Evolutionary conservation across 2,113 vertebrate species (phyloP).

Genomic region (Sitta europaea): DNA sequence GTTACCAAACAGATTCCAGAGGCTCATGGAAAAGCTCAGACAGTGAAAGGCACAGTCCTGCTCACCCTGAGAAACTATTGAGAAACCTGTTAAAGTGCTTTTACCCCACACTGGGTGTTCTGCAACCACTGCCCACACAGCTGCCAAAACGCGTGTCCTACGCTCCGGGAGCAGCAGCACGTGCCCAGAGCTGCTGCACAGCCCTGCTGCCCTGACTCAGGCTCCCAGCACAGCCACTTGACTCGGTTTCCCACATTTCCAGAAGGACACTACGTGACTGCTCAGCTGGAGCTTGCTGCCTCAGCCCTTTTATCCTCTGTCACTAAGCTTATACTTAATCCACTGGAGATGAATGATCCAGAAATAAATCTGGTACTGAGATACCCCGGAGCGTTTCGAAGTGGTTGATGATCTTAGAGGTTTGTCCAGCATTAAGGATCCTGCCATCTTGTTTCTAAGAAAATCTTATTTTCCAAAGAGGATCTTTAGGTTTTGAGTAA

Average conservation of each 20-base stretch:
- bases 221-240: neutral
- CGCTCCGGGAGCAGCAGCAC: neutral
- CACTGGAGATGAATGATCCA: neutral
- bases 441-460: neutral
- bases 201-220: neutral
- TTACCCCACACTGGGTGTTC: neutral
- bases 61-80: neutral
- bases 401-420: neutral
- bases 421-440: neutral
- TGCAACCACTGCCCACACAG: neutral
- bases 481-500: neutral
- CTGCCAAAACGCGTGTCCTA: rapidly evolving
- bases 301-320: neutral
- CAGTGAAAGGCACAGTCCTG: neutral
- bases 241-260: neutral
- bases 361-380: neutral
- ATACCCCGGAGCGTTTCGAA: neutral
- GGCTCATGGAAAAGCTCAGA: neutral
- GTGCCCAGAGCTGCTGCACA: neutral
- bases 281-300: neutral
- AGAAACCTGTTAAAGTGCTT: neutral
- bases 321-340: neutral
- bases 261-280: neutral
- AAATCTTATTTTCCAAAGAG: neutral
- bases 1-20: neutral